phyloP scores from a whole-genome alignment of 2,888 invertebrate genomes.

The Furcula furcula region DNA sequence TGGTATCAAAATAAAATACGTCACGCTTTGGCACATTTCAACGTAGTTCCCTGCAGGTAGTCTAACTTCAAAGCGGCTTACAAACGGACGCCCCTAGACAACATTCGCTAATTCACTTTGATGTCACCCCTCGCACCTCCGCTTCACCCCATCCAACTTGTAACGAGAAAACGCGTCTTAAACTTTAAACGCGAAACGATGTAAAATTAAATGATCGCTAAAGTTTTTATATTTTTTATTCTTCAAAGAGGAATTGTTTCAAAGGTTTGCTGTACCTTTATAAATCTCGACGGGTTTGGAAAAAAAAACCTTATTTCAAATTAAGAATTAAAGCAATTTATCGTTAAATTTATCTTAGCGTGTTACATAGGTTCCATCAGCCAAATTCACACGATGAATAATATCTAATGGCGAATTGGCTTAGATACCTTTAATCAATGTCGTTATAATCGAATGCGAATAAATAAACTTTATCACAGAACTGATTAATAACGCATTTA shows the following conservation, averaged over 20 bases:
- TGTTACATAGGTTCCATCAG: too few relatives aligned
- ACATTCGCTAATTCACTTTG: conserved; percentile 81
- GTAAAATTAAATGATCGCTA: conserved; percentile 65
- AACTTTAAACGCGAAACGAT: conserved; percentile 65
- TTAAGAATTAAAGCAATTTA: too few relatives aligned
- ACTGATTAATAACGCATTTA: too few relatives aligned
- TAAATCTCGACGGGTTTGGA: too few relatives aligned
- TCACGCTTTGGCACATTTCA: conserved; percentile 61
- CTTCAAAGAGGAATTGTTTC: conserved; percentile 60
- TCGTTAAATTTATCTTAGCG: too few relatives aligned
- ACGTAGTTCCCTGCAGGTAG: conserved; percentile 63
- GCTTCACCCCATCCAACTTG: conserved; percentile 35
- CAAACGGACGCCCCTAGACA: conserved; percentile 79
- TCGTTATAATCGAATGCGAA: too few relatives aligned
- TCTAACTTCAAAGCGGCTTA: conserved; percentile 76
- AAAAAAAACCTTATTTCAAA: too few relatives aligned
- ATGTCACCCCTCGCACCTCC: conserved; percentile 63
- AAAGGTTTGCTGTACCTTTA: too few relatives aligned
- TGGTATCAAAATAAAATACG: conserved; percentile 59
- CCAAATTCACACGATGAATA: too few relatives aligned
- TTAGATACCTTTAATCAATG: too few relatives aligned
- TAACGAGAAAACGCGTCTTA: conserved; percentile 76
- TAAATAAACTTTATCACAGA: too few relatives aligned
- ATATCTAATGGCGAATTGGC: too few relatives aligned
- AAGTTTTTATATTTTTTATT: conserved; percentile 63